Base-by-base conservation (phyloP, 2,797 vertebrate species). In the Sternotherus odoratus region DNA sequence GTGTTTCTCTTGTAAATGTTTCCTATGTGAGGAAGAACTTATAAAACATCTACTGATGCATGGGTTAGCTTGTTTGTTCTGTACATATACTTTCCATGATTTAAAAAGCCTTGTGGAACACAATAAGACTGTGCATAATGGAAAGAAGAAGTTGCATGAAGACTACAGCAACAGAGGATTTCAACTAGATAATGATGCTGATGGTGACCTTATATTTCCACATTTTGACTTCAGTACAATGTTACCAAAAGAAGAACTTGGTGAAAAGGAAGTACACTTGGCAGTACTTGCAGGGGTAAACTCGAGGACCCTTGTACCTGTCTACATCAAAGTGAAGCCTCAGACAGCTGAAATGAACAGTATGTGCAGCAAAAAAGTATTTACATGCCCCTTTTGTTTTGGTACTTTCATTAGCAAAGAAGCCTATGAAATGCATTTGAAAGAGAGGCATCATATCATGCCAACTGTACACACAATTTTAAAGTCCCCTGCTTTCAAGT, bases 401-500 rank as follows among this genome's bases (percentile, higher is more conserved):
- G 98, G 99, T 87, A 98, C 98, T 7, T 99, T 99, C 63, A 94
- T 97, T 43, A 98, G 97, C 19, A 97, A 98, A 6, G 98, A 98
- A 39, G 97, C 97, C 12, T 99, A 99, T 49, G 98, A 99, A 39
- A 97, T 98, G 86, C 99, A 99, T 95, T 97, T 99, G 95, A 99
- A 99, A 92, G 98, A 99, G 84, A 98, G 99, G 91, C 99, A 99
- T 97, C 99, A 99, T 51, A 99, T 99, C 26, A 99, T 99, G 60
- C 99, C 99, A 0, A 99, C 99, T 0, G 98, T 99, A 30, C 99
- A 99, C 33, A 99, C 99, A 0, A 98, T 99, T 86, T 97, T 99
- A 33, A 99, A 99, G 96, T 98, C 99, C 0, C 99, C 99, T 11
- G 99, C 99, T 13, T 99, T 99, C 97, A 99, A 99, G 96, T 99